Evolutionary conservation across 2,888 invertebrate species (phyloP).

Genomic region (Eueremaeus valkanovi): DNA sequence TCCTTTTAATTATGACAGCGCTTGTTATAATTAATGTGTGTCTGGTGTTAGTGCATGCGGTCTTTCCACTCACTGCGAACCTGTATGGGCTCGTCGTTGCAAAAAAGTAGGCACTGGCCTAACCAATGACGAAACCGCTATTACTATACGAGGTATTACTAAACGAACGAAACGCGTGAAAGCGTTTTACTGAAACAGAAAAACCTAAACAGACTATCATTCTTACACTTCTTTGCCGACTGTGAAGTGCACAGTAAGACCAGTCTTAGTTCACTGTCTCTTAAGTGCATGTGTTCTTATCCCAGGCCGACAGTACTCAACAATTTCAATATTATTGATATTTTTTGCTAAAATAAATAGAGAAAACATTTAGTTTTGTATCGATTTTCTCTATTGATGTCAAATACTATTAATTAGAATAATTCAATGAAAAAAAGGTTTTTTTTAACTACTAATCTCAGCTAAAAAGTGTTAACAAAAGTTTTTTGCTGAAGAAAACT

Average conservation of each 20-base stretch:
- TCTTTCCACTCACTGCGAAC: neutral
- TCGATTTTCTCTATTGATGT: too few relatives aligned
- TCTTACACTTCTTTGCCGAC: neutral
- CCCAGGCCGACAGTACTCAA: neutral
- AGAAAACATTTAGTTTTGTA: neutral
- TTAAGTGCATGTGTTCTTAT: neutral
- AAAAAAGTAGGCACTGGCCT: slow-evolving; percentile 23
- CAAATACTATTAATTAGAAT: too few relatives aligned
- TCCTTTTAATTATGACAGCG: too few relatives aligned
- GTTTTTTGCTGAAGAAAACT: neutral
- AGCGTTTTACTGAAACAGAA: neutral
- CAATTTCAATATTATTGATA: neutral
- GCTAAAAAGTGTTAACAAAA: too few relatives aligned
- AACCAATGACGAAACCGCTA: slow-evolving; percentile 1
- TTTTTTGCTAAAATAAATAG: neutral
- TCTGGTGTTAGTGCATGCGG: too few relatives aligned
- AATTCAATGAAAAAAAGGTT: too few relatives aligned
- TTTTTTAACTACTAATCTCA: too few relatives aligned
- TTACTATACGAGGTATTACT: neutral
- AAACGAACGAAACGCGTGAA: neutral
- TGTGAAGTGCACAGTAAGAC: neutral
- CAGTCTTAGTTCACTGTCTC: neutral
- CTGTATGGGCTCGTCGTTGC: neutral
- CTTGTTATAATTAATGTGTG: too few relatives aligned
- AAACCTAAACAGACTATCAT: neutral